Evolutionary conservation across 2,888 invertebrate species (phyloP), one percentile per base, ranked within the genome.

Genomic region (Herminia tarsipennalis): DNA sequence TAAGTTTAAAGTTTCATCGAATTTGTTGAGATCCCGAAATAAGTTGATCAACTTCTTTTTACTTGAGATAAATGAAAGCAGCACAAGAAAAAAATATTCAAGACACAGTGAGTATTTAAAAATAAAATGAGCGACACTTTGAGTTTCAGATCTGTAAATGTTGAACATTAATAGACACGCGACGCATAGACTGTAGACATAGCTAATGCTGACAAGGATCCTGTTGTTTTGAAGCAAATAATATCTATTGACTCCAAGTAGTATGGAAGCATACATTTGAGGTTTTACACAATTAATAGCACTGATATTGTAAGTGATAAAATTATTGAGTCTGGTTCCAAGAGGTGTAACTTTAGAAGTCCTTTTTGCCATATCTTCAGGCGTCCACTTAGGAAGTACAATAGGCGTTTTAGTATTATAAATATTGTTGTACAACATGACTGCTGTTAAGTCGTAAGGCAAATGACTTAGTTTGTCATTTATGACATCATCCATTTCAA

Each of bases 1-100:
- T 13, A 87, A 76, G 13, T 83, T 81, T 6, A 87, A 49, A 1
- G 49, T 55, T n/a, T 70, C 59, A 45, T 87, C 86, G 20, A 84
- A 81, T 1, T 47, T 54, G 16, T 63, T 63, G 0, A 87, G 40
- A 27, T 79, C 73, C 14, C 63, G 46, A 9, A 84, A 74, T 1
- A 82, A 70, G 0, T 59, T 68, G 3, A 42, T 35, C 1, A 81
- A 42, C n/a, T 68, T 70, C 2, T 52, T 67, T 30, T 72, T 78
- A 5, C 70, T 67, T 0, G 74, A 38, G 1, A 76, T 45, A 8
- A 76, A 35, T 1, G 78, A 67, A 4, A 62, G 58, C 0, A 71
- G 13, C 0, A 77, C 59, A 3, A 87, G 59, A 1, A 76, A 20
- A 0, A 72, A 17, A 37, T 76, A 81, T 49, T 86, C 83, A 0